These are phyloP conservation scores for Corythoichthys haematopterus DNA, from an alignment of 2,113 vertebrate genomes.

Conservation along the genomic window DNA sequence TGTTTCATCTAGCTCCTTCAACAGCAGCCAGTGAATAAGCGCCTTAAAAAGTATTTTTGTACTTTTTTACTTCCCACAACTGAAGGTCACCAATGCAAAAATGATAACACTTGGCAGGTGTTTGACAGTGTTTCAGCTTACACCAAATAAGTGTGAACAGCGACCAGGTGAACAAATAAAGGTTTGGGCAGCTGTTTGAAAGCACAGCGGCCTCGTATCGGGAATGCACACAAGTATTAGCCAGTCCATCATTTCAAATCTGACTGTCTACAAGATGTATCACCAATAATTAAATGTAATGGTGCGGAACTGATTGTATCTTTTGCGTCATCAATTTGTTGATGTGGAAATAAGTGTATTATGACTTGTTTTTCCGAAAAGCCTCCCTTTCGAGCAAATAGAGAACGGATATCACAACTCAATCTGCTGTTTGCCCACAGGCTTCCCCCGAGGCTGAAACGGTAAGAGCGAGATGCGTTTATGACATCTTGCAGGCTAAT, in stretches of 20 bases:
- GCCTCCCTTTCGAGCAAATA: background rate
- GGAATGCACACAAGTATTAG: constrained; percentile 9
- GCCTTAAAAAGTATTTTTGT: background rate
- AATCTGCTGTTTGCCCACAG: background rate
- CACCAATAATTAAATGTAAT: background rate
- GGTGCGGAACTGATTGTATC: background rate
- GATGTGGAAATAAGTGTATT: background rate
- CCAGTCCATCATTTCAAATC: background rate
- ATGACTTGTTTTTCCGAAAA: background rate
- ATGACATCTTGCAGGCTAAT: background rate
- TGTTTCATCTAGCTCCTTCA: no score
- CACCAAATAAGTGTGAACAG: constrained; percentile 22
- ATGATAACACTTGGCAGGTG: constrained; percentile 25
- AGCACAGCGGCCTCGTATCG: constrained; percentile 22
- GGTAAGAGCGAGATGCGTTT: background rate
- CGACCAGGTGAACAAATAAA: constrained; percentile 52
- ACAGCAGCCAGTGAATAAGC: no score
- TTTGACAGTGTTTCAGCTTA: constrained; percentile 27
- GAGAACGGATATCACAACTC: background rate
- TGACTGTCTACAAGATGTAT: background rate
- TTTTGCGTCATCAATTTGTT: background rate
- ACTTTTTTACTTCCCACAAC: background rate
- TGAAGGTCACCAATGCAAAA: constrained; percentile 2
- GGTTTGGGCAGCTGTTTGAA: constrained; percentile 30
- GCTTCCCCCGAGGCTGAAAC: background rate